Conservation (phyloP, 2,113 vertebrate species). For the Jaculus jaculus region DNA sequence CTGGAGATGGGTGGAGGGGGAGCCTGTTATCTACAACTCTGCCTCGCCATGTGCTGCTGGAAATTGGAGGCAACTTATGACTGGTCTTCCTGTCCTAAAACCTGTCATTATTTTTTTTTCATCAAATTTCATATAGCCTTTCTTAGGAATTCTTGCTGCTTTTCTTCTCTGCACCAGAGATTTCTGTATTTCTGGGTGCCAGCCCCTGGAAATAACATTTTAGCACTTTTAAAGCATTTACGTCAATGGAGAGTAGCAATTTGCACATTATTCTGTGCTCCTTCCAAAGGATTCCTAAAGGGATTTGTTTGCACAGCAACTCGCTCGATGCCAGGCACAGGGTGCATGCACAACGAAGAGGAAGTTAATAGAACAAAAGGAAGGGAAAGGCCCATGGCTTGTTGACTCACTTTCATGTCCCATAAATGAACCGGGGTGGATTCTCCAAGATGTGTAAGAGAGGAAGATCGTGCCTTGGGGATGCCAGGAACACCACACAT, state of each 20-base stretch:
- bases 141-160: not conserved
- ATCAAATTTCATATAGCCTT: not conserved
- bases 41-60: not conserved
- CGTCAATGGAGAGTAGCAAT: not conserved
- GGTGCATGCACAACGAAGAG: too few relatives aligned
- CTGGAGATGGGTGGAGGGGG: accelerated
- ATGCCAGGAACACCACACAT: not conserved
- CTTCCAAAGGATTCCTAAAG: not conserved
- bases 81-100: too few relatives aligned
- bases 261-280: not conserved
- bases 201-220: not conserved
- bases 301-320: not conserved
- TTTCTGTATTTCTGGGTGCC: not conserved
- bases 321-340: not conserved
- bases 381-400: not conserved
- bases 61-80: not conserved
- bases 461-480: not conserved
- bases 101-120: not conserved
- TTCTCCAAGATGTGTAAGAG: not conserved
- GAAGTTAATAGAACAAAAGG: not conserved
- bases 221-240: not conserved
- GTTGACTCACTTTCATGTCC: not conserved
- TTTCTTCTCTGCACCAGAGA: not conserved
- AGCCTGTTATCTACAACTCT: not conserved
- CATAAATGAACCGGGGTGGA: not conserved